These are phyloP conservation scores for Cydia fagiglandana DNA, from an alignment of 1,140 invertebrate genomes.

Conservation along the genomic window DNA sequence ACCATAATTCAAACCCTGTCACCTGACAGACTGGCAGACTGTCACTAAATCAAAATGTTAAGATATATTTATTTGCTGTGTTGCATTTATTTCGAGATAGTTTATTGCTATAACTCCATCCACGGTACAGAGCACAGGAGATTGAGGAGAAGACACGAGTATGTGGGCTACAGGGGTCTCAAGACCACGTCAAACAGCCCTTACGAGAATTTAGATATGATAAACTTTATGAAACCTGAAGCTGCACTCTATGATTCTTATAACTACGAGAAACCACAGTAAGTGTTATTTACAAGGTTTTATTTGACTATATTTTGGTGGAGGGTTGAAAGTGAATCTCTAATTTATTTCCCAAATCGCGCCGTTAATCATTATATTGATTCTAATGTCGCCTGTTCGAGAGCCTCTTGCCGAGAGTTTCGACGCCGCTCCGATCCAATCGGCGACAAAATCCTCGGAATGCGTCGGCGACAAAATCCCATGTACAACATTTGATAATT, in stretches of 20 bases:
- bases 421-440: too few relatives aligned
- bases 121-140: not conserved
- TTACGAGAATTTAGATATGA: conserved; percentile 45
- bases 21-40: conserved; percentile 37
- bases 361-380: too few relatives aligned
- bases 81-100: conserved; percentile 50
- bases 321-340: too few relatives aligned
- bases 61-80: conserved; percentile 52
- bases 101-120: conserved; percentile 48
- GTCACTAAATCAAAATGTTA: conserved; percentile 53
- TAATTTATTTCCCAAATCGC: too few relatives aligned
- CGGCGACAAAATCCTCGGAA: too few relatives aligned
- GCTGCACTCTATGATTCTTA: conserved; percentile 33
- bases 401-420: too few relatives aligned
- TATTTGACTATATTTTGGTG: too few relatives aligned
- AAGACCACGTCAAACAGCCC: conserved; percentile 37
- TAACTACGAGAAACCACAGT: not conserved
- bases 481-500: too few relatives aligned
- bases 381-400: too few relatives aligned
- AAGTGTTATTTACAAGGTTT: not conserved
- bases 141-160: not conserved
- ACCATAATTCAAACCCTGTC: conserved; percentile 4
- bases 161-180: not conserved
- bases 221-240: conserved; percentile 47
- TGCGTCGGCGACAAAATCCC: too few relatives aligned